Evolutionary conservation across 2,888 invertebrate genomes (phyloP).

Genomic region (Steinernema carpocapsae): DNA sequence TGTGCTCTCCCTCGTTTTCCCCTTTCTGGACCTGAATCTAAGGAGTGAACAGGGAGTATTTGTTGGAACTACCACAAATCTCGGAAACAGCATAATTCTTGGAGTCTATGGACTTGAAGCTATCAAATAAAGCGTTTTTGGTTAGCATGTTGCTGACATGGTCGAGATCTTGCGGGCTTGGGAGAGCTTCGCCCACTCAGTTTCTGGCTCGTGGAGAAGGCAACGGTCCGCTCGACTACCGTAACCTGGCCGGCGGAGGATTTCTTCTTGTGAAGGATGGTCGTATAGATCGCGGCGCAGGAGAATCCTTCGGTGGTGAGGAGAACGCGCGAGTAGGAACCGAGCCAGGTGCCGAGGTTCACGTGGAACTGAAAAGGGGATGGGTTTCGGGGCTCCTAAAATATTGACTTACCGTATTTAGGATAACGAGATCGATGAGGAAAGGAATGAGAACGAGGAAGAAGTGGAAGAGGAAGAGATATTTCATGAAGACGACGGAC

Average conservation of each 20-base stretch:
- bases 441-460: not conserved
- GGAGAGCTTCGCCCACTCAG: no score
- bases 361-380: not conserved
- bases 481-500: not conserved
- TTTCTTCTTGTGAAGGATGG: not conserved
- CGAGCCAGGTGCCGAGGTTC: not conserved
- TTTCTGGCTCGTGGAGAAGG: not conserved
- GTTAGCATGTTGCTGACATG: no score
- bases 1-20: not conserved
- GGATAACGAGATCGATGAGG: not conserved
- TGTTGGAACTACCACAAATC: not conserved
- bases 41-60: not conserved
- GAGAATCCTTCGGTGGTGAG: not conserved
- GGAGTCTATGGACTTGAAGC: no score
- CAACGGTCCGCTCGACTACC: not conserved
- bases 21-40: not conserved
- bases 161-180: no score
- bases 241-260: not conserved
- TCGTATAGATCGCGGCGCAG: not conserved
- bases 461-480: not conserved
- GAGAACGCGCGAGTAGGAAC: not conserved
- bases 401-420: not conserved
- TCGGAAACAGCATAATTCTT: no score
- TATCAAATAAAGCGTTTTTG: no score
- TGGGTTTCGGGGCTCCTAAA: not conserved